These are phyloP conservation scores for Leptinotarsa juncta DNA, from an alignment of 2,888 invertebrate genomes.

Conservation along the genomic window DNA sequence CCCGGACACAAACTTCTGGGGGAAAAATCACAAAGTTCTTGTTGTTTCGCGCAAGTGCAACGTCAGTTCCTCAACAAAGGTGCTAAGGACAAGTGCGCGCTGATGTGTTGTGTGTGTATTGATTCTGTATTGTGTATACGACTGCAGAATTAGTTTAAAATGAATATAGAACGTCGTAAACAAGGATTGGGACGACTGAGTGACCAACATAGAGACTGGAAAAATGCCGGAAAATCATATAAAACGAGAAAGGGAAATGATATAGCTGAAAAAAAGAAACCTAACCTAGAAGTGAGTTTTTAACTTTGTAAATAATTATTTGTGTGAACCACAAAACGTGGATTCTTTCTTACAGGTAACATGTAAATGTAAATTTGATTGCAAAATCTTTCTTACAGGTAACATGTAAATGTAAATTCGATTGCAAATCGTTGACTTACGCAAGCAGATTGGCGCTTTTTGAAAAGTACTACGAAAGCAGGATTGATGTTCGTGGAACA, in stretches of 20 bases:
- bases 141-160: neutral
- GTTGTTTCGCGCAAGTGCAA: slow-evolving; percentile 1
- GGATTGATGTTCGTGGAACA: slow-evolving; percentile 1
- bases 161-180: slow-evolving; percentile 1
- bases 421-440: slow-evolving; percentile 1
- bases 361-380: too few species aligned
- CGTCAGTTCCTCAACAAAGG: neutral
- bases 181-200: neutral
- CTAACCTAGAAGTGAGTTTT: neutral
- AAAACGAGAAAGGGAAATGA: neutral
- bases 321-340: slow-evolving; percentile 1
- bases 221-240: slow-evolving; percentile 1
- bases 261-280: slow-evolving; percentile 1
- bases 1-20: neutral
- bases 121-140: neutral
- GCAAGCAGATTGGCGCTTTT: neutral
- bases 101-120: neutral
- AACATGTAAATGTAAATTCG: slow-evolving; percentile 1
- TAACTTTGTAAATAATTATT: slow-evolving; percentile 1
- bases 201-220: neutral
- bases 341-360: neutral
- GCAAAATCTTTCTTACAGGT: neutral
- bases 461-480: slow-evolving; percentile 1
- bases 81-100: slow-evolving; percentile 1
- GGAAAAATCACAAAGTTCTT: neutral